Evolutionary conservation across 2,797 vertebrate genomes (phyloP).

Genomic region (Sebastes kiyomatsui): DNA sequence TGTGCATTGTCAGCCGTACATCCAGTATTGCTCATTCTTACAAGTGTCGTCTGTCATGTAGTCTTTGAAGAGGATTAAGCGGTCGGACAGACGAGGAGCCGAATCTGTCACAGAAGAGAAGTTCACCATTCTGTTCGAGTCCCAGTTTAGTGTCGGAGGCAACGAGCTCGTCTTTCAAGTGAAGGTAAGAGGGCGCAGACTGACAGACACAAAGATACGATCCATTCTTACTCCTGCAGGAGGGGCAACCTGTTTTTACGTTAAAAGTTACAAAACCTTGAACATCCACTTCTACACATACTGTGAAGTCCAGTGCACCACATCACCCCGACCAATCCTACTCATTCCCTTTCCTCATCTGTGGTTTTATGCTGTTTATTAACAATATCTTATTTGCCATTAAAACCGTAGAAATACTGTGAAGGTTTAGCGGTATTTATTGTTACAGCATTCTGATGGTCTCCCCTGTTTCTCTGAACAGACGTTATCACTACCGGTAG

Average conservation of each 20-base stretch:
- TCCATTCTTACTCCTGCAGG: neutral
- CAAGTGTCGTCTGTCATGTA: slow-evolving; percentile 50
- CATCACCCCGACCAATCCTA: neutral
- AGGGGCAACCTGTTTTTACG: neutral
- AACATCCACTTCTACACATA: neutral
- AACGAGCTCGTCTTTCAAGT: slow-evolving; percentile 98
- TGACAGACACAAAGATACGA: neutral
- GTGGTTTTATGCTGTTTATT: neutral
- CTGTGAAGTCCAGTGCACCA: neutral
- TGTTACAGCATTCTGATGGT: neutral
- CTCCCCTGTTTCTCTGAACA: slow-evolving; percentile 53
- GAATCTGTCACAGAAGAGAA: slow-evolving; percentile 98
- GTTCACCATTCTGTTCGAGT: slow-evolving; percentile 97
- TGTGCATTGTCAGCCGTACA: neutral
- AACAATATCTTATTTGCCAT: neutral
- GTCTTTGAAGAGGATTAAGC: slow-evolving; percentile 97
- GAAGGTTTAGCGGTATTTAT: neutral
- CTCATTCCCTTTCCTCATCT: neutral
- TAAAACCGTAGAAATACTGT: neutral
- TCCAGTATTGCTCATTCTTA: neutral
- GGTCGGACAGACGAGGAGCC: slow-evolving; percentile 93
- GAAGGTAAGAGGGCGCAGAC: slow-evolving; percentile 82
- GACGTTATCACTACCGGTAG: slow-evolving; percentile 96
- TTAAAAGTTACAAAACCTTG: neutral
- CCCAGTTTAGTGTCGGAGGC: slow-evolving; percentile 96